phyloP scores from a whole-genome alignment of 2,888 invertebrate genomes.

The Agrochola lota region DNA sequence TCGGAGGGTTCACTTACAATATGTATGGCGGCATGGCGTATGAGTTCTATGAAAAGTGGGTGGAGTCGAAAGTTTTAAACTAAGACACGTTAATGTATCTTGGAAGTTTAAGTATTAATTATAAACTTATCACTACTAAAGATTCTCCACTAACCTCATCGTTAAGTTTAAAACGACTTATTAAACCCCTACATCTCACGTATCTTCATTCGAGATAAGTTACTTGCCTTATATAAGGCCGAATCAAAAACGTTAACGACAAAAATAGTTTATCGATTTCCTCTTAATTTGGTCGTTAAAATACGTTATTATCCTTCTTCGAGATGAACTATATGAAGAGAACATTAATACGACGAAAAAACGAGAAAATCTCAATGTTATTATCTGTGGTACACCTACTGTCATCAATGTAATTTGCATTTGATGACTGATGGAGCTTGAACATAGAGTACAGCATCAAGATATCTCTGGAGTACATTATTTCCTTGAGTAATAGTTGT shows the following conservation, averaged over 20 bases:
- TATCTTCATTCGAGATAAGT: background rate
- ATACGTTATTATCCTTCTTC: constrained; percentile 7
- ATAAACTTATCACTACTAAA: background rate
- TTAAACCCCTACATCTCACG: background rate
- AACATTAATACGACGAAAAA: background rate
- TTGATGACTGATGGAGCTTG: background rate
- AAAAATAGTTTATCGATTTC: constrained; percentile 22
- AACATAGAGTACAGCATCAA: background rate
- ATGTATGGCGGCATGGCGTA: no score
- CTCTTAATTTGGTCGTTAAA: background rate
- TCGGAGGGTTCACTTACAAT: no score
- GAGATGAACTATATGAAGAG: background rate
- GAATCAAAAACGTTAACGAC: background rate
- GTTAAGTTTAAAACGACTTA: background rate
- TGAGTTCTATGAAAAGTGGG: no score
- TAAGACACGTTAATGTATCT: constrained; percentile 8
- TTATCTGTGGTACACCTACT: background rate
- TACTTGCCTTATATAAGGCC: background rate
- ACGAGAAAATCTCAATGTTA: background rate
- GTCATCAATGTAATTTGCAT: constrained; percentile 22
- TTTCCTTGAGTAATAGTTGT: background rate
- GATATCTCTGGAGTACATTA: background rate
- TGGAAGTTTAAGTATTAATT: background rate
- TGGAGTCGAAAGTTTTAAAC: background rate
- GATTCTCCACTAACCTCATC: background rate